phyloP scores from a whole-genome alignment of 2,888 invertebrate genomes.

The Aproaerema taeniolella region DNA sequence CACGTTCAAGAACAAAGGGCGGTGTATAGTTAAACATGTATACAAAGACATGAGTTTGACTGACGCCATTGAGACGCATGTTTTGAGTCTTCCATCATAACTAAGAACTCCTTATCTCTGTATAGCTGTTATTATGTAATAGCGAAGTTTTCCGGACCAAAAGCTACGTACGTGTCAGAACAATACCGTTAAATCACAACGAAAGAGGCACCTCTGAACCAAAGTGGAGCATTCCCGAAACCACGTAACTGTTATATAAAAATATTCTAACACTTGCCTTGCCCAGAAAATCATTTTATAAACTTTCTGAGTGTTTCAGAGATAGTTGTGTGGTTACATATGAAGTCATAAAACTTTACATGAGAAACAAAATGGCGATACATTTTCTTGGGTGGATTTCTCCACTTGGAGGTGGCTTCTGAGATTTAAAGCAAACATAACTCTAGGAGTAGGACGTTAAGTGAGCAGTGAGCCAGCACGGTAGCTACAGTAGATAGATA shows the following conservation, averaged over 20 bases:
- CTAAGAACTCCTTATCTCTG: conserved; percentile 5
- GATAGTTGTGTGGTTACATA: conserved; percentile 22
- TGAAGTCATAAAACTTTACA: conserved; percentile 32
- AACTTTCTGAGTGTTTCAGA: conserved; percentile 13
- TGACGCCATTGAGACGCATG: not conserved
- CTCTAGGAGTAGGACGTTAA: conserved; percentile 13
- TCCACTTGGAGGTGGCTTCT: conserved; percentile 19
- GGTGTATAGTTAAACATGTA: no score
- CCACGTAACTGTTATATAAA: conserved; percentile 11
- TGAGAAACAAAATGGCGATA: conserved; percentile 31
- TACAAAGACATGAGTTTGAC: not conserved
- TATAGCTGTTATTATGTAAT: conserved; percentile 7
- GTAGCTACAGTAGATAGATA: no score
- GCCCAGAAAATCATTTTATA: conserved; percentile 19
- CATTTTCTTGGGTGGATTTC: conserved; percentile 26
- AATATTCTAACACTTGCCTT: conserved; percentile 10
- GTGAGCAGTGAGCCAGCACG: conserved; percentile 13
- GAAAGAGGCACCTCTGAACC: conserved; percentile 1
- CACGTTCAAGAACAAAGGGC: no score
- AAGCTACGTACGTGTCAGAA: conserved; percentile 10
- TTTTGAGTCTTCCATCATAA: conserved; percentile 1
- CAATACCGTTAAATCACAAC: conserved; percentile 15
- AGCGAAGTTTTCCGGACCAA: conserved; percentile 7
- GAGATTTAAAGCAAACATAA: conserved; percentile 29
- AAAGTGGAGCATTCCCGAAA: conserved; percentile 6